These are phyloP conservation scores for Pseudomugil gertrudae DNA, from an alignment of 2,797 vertebrate genomes.

Conservation along the genomic window DNA sequence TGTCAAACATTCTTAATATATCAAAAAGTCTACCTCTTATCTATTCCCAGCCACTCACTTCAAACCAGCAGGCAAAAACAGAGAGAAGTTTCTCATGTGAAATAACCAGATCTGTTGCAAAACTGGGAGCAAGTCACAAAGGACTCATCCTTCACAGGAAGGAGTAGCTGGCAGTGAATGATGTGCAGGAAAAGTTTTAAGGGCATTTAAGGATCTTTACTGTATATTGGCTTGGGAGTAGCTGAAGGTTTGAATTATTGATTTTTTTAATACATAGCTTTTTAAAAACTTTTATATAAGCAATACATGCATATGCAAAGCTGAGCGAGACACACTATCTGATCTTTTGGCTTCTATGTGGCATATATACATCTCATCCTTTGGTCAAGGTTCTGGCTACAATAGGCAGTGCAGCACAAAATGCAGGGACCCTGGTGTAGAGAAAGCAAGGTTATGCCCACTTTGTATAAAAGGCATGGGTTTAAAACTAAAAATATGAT, in stretches of 20 bases:
- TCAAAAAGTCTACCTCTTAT: conserved; percentile 5
- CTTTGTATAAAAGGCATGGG: conserved; percentile 12
- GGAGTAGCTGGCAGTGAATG: neutral
- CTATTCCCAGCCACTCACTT: conserved; percentile 8
- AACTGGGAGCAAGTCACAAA: neutral
- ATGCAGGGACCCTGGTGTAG: conserved; percentile 15
- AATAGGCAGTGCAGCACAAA: conserved; percentile 24
- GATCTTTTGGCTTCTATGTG: neutral
- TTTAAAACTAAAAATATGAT: neutral
- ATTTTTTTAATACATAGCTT: neutral
- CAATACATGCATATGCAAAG: conserved; percentile 5
- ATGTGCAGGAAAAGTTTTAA: conserved; percentile 4
- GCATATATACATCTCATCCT: conserved; percentile 19
- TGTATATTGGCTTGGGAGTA: conserved; percentile 3
- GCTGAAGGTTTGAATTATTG: conserved; percentile 7
- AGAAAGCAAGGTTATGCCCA: conserved; percentile 27
- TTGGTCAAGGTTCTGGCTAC: conserved; percentile 36
- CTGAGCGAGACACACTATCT: neutral
- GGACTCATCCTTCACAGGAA: neutral
- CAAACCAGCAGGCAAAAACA: neutral
- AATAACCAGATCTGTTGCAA: conserved; percentile 6
- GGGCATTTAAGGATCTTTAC: neutral
- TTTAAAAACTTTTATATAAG: neutral
- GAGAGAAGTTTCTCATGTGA: conserved; percentile 15
- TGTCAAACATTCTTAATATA: conserved; percentile 9